Evolutionary conservation across 1,140 invertebrate species (phyloP), one percentile per base, ranked within the genome.

Genomic region (Drosophila takahashii): DNA sequence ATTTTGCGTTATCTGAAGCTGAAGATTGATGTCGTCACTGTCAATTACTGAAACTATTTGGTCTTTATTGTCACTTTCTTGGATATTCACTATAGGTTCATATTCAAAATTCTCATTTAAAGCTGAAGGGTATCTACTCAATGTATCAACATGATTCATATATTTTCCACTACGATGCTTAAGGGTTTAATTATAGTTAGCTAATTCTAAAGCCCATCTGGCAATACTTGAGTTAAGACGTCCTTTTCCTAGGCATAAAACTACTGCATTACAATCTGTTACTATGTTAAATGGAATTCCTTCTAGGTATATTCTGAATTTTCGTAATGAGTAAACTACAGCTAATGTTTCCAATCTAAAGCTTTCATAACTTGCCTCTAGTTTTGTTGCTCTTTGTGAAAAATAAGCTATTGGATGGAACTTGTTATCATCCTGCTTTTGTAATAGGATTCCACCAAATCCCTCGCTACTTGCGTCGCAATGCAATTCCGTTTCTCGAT

Each of bases 161-260:
- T 22, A 22, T 22, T 22, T 22, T 22, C 22, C 22, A 22, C 22
- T 22, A 22, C 22, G 22, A 22, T 22, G 22, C 22, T 22, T 22
- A 22, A 22, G 22, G 22, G 22, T 22, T 2, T 22, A 22, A 22
- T 22, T 22, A 22, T 22, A 22, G 22, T 39, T 39, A 0, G 37
- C 37, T 11, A 39, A 39, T 39, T 27, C 72, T 41, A 41, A 39
- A 48, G 26, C 54, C 36, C 27, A 32, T 11, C 47, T 50, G n/a
- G 9, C 27, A 50, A 32, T 50, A 16, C n/a, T 50, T 0, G 26
- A 29, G 10, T 50, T 50, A 29, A 50, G 26, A 1, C 47, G 47
- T 16, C 27, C 47, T 15, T 50, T 50, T 16, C 26, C 27, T 50
- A 50, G 27, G 5, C 47, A 50, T 16, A 29, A 50, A 16, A 50